Evolutionary conservation across 2,113 vertebrate genomes (phyloP), one percentile per base, ranked within the genome.

Genomic region (Haemorhous mexicanus): DNA sequence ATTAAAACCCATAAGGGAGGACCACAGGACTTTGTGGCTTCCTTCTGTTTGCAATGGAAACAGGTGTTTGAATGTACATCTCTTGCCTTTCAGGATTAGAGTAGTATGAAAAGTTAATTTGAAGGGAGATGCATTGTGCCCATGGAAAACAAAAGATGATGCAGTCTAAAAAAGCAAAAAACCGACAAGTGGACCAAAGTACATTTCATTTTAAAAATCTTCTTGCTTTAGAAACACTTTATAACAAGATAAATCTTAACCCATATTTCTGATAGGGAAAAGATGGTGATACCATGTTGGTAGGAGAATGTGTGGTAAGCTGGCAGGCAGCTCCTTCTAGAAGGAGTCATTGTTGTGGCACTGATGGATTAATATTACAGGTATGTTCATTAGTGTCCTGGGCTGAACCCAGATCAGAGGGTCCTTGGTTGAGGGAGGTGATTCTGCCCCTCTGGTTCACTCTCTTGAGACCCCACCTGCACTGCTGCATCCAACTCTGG

Each of bases 391-490:
- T 2, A 1, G 7, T 30, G 11, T 61, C 62, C 53, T 30, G n/a
- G 30, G 16, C 46, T 83, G 30, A 30, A 35, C 26, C 22, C 26
- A 27, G 41, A 62, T 30, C 62, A 61, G 16, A 52, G 41, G 21
- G 16, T 53, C 16, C 30, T 28, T 0, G 0, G 17, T 41, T 0
- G 0, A 41, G 30, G 11, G 41, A 69, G 11, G 26, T 41, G 17
- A 35, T 62, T 69, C 35, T 18, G 11, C 28, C 39, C 11, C 14
- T 75, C 33, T 41, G 0, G 16, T 39, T 14, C 24, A 24, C 49
- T 41, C 46, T 61, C 53, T 14, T 47, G 70, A 75, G 33, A 75
- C 19, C 28, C 11, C 33, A 39, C 28, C 46, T 89, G 24, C 46
- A 13, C 47, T 62, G 47, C 41, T 69, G 47, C 41, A 35, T 76